phyloP scores from a whole-genome alignment of 2,113 vertebrate species.

The Aegithalos caudatus region DNA sequence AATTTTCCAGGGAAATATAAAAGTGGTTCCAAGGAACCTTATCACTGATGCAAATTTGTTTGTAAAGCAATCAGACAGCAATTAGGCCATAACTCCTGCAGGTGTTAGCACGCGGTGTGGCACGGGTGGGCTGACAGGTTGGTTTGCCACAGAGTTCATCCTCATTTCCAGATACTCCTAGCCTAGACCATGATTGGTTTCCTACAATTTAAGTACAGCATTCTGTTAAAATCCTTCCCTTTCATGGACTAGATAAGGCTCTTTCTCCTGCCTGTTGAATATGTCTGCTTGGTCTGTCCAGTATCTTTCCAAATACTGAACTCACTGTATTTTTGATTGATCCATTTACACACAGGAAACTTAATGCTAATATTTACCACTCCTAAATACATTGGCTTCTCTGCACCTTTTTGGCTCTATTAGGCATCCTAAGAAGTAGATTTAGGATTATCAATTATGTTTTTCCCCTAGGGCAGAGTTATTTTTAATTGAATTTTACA shows the following conservation, averaged over 20 bases:
- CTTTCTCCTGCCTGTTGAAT: not conserved
- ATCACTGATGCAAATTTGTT: not conserved
- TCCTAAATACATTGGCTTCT: not conserved
- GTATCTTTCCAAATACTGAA: not conserved
- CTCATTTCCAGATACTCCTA: not conserved
- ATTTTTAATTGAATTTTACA: not conserved
- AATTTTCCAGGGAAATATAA: not conserved
- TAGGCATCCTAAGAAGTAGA: not conserved
- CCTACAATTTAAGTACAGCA: not conserved
- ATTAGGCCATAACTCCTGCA: not conserved
- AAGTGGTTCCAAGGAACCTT: not conserved
- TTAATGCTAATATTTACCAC: not conserved
- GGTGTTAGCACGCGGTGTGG: accelerated
- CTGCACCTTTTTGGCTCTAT: not conserved
- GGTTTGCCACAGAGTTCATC: accelerated
- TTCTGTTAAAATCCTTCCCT: not conserved
- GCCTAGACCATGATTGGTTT: not conserved
- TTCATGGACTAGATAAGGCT: not conserved
- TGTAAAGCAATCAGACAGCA: not conserved
- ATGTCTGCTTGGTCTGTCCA: not conserved
- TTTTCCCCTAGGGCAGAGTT: not conserved
- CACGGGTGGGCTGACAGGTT: not conserved
- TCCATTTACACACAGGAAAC: not conserved
- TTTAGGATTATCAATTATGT: not conserved
- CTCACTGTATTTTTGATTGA: not conserved